Base-by-base conservation (phyloP, 1,140 invertebrate species). In the Pollicipes pollicipes region DNA sequence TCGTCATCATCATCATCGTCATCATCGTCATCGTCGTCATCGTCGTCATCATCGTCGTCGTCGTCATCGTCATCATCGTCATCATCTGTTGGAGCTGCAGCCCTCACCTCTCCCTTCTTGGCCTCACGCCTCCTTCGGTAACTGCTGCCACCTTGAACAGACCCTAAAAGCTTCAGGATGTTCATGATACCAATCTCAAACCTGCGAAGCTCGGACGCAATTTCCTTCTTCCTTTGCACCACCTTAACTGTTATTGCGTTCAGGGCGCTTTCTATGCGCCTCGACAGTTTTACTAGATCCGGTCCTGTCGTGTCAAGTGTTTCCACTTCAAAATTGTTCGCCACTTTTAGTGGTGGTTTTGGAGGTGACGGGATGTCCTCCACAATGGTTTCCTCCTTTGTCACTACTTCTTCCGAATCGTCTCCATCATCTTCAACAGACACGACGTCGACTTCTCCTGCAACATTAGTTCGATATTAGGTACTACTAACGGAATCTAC, bases 21-120 rank as follows among this genome's bases (percentile, higher is more conserved):
- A 69, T 69, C 32, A 66, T 69, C 32, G n/a, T 69, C 32, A 69
- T 69, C 32, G 27, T 69, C 32, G 64, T 69, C 32, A 69, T 69
- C 32, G 27, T 69, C 32, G n/a, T 69, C 32, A 66, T 69, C 32
- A 66, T 69, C 32, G 27, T 69, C 32, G n/a, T 69, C 32, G 27
- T 69, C 32, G n/a, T 69, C 32, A 66, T 69, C 29, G n/a, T 69
- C 29, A 26, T 69, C 29, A 28, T 69, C 29, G n/a, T 69, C 29
- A 66, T 69, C 29, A 69, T 69, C 32, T 16, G 17, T 69, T 24
- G 17, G 29, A 21, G 27, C 28, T 35, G 31, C 8, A 16, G 8
- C 17, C 32, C 45, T 16, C 32, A 67, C 3, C 13, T 30, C 28
- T 35, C 64, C 32, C 17, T 69, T 35, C 10, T 69, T 35, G 3